These are phyloP conservation scores for Lepidocolaptes lacrymiger DNA, from an alignment of 2,797 vertebrate species.

Conservation along the genomic window DNA sequence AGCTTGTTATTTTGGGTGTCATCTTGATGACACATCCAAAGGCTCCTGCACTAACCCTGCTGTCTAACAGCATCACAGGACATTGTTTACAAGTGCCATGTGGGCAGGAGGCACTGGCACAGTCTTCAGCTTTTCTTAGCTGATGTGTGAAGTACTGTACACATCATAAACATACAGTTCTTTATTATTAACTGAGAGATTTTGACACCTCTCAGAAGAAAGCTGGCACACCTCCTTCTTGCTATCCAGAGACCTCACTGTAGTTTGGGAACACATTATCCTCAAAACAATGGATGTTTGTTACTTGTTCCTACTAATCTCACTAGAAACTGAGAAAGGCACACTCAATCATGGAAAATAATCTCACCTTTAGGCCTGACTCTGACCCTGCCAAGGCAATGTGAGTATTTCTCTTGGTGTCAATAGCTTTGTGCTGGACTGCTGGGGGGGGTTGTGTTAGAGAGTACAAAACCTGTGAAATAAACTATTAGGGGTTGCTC, in stretches of 20 bases:
- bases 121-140: background rate
- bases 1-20: background rate
- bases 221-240: background rate
- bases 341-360: background rate
- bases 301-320: background rate
- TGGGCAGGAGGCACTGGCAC: background rate
- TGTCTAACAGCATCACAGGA: slow-evolving; percentile 31
- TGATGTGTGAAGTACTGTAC: background rate
- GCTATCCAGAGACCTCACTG: background rate
- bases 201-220: background rate
- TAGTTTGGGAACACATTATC: background rate
- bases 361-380: background rate
- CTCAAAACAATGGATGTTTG: background rate
- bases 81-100: background rate
- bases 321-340: background rate
- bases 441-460: background rate
- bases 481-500: background rate
- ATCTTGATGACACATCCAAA: slow-evolving; percentile 14
- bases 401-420: background rate
- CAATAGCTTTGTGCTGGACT: background rate
- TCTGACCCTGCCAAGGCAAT: background rate
- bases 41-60: background rate
- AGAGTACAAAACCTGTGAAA: background rate
- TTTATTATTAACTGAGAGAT: slow-evolving; percentile 12
- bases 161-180: background rate